Base-by-base conservation (phyloP, 1,140 invertebrate genomes). In the Temnothorax curvispinosus region DNA sequence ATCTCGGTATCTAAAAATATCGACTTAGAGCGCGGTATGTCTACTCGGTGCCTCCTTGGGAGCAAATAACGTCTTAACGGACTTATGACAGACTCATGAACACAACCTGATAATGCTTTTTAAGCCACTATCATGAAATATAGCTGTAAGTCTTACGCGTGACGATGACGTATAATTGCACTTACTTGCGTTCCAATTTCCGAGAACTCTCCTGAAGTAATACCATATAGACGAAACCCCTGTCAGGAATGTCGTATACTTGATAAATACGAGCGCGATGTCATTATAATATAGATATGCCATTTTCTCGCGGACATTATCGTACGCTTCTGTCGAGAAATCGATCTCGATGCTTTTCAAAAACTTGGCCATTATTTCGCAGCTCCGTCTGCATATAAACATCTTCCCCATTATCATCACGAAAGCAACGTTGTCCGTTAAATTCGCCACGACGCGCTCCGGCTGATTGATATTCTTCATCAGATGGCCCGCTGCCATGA, bases 391-490 rank as follows among this genome's bases (percentile, higher is more conserved):
- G 69, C 38, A 38, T 27, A 84, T 27, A 13, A 47, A 2, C 56
- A 84, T 50, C 9, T 84, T 84, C 18, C 80, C 80, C 15, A 75
- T 0, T 84, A 84, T 50, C 47, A 81, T 60, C 0, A 13, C 60
- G 0, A 41, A 8, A 0, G 80, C 3, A 6, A 71, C 5, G 18
- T 21, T 91, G 3, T 87, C 89, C 15, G 77, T 50, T 13, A 91
- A 60, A 62, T 89, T 91, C 0, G 2, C 47, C 3, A 90, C 32
- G 11, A 77, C 5, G 3, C 1, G 0, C 6, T 86, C 67, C 9
- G 75, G 18, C 8, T 88, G 15, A 7, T 15, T 9, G 15, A 67
- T 0, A 27, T 52, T 8, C 8, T 62, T 60, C 5, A 71, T 38
- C 4, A 88, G 27, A 47, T 88, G 76, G 2, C 6, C 0, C n/a